These are phyloP conservation scores for Silurus aristotelis DNA, from an alignment of 2,797 vertebrate species.

Conservation along the genomic window DNA sequence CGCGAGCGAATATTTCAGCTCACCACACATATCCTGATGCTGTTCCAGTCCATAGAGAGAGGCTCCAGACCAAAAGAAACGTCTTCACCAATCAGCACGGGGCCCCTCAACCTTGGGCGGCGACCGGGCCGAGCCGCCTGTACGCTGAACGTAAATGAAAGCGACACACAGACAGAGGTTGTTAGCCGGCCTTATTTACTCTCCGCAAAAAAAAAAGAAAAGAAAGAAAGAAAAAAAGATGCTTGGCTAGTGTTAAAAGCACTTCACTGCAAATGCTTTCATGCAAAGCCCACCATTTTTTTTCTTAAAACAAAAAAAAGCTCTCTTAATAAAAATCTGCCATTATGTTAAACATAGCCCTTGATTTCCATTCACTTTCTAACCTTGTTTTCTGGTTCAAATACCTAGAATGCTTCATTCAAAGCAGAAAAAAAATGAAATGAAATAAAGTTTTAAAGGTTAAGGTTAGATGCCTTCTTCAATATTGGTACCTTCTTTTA, in stretches of 20 bases:
- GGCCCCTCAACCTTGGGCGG: slow-evolving; percentile 74
- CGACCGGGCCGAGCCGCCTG: slow-evolving; percentile 63
- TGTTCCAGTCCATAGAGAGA: slow-evolving; percentile 62
- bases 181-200: slow-evolving; percentile 74
- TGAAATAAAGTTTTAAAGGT: not conserved
- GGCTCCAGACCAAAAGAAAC: slow-evolving; percentile 67
- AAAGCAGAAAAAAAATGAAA: not conserved
- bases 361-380: not conserved
- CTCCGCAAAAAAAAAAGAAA: slow-evolving; percentile 40
- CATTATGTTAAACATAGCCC: not conserved
- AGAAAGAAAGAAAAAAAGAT: too few relatives aligned
- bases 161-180: slow-evolving; percentile 73
- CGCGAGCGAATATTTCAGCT: slow-evolving; percentile 31
- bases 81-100: slow-evolving; percentile 75
- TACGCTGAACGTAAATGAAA: slow-evolving; percentile 70
- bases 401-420: not conserved
- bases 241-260: slow-evolving; percentile 42
- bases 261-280: slow-evolving; percentile 40
- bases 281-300: not conserved
- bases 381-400: not conserved
- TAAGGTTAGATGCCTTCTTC: not conserved
- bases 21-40: slow-evolving; percentile 46
- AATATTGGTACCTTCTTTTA: not conserved
- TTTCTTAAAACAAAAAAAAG: not conserved
- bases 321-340: slow-evolving; percentile 13